phyloP scores from a whole-genome alignment of 2,888 invertebrate species.

The Parnassius glacialis region DNA sequence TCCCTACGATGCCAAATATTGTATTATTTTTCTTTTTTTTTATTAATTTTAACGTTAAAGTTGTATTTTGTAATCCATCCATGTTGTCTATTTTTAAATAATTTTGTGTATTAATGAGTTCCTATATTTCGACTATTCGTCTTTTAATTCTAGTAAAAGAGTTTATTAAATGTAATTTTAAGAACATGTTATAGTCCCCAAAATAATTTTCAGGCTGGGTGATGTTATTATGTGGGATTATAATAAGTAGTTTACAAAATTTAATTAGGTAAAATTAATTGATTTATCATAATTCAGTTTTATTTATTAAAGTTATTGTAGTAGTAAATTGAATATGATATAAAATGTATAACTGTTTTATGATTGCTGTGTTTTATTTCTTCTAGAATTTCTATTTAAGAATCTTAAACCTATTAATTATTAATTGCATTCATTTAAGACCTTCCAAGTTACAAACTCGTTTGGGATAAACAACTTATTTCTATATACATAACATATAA shows the following conservation, averaged over 20 bases:
- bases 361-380: not conserved
- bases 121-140: constrained; percentile 20
- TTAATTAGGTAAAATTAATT: not conserved
- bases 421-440: too few relatives aligned
- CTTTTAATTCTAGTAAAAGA: constrained; percentile 26
- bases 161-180: not conserved
- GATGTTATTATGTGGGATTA: constrained; percentile 41
- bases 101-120: constrained; percentile 11
- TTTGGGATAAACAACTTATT: too few relatives aligned
- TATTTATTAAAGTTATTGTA: not conserved
- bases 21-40: not conserved
- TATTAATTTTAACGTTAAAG: not conserved
- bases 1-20: constrained; percentile 16
- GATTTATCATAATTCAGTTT: not conserved
- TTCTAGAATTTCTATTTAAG: too few relatives aligned
- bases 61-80: not conserved
- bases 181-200: constrained; percentile 28
- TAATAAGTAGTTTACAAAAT: constrained; percentile 21
- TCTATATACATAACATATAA: too few relatives aligned
- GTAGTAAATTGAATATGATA: not conserved
- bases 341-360: constrained; percentile 3
- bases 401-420: too few relatives aligned
- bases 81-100: constrained; percentile 3
- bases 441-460: too few relatives aligned
- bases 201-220: constrained; percentile 68